Evolutionary conservation across 1,140 invertebrate genomes (phyloP).

Genomic region (Pseudoatta argentina): DNA sequence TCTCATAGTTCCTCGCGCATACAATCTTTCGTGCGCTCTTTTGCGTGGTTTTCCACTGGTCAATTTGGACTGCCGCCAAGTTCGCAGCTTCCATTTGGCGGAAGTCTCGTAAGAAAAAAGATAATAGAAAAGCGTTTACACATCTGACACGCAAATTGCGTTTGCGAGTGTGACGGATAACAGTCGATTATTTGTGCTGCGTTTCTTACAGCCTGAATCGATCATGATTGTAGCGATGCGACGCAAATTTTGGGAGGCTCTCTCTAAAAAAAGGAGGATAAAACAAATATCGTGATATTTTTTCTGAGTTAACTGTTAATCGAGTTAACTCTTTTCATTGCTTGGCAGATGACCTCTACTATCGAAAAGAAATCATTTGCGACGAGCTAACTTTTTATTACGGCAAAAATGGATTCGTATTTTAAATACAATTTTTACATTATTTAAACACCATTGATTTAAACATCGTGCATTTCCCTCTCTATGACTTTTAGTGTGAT

Average conservation of each 20-base stretch:
- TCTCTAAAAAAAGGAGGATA: background rate
- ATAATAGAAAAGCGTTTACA: background rate
- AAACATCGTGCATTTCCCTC: background rate
- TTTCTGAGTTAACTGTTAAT: background rate
- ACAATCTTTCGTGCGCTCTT: background rate
- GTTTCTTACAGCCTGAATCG: background rate
- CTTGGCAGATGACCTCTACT: background rate
- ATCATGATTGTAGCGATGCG: background rate
- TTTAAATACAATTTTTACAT: constrained; percentile 30
- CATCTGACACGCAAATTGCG: background rate
- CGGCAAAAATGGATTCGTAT: background rate
- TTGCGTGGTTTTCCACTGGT: constrained; percentile 13
- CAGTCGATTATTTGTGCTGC: constrained; percentile 3
- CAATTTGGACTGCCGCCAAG: constrained; percentile 60
- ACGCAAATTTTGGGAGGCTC: background rate
- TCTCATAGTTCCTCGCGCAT: background rate
- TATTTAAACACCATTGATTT: constrained; percentile 23
- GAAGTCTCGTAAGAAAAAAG: background rate
- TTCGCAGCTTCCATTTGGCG: constrained; percentile 15
- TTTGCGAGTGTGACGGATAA: background rate
- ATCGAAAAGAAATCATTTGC: no score
- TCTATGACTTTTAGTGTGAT: constrained; percentile 1
- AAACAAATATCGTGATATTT: background rate
- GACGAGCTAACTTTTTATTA: background rate
- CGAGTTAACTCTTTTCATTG: background rate